Evolutionary conservation across 2,797 vertebrate genomes (phyloP).

Genomic region (Bryconaethiops microstoma): DNA sequence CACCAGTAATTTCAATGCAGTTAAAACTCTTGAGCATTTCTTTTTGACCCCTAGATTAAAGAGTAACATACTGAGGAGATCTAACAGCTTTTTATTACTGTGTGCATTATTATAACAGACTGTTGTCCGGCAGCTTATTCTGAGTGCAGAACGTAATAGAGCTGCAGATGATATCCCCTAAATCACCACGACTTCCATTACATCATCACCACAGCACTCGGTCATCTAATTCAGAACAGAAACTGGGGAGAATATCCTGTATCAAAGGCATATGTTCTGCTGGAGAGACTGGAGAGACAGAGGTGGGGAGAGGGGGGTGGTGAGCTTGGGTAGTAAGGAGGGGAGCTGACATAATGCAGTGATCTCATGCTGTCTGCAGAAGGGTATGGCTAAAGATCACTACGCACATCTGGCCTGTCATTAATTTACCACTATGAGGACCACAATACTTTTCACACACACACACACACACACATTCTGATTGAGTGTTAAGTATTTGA

Average conservation of each 20-base stretch:
- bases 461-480: not conserved
- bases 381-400: not conserved
- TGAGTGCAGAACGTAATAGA: not conserved
- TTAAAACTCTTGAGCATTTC: not conserved
- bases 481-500: not conserved
- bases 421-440: slow-evolving; percentile 7
- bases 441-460: not conserved
- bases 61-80: not conserved
- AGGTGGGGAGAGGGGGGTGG: not conserved
- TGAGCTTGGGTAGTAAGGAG: not conserved
- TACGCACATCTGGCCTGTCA: not conserved
- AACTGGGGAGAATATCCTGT: slow-evolving; percentile 8
- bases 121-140: not conserved
- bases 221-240: slow-evolving; percentile 28
- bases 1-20: not conserved
- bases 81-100: not conserved
- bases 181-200: not conserved
- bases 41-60: not conserved
- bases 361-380: slow-evolving; percentile 21
- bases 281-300: not conserved
- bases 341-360: slow-evolving; percentile 23
- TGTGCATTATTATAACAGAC: not conserved
- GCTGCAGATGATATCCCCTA: not conserved
- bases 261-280: slow-evolving; percentile 37
- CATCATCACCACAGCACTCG: slow-evolving; percentile 1